Conservation (phyloP, 2,113 vertebrate genomes). For the Indri indri region DNA sequence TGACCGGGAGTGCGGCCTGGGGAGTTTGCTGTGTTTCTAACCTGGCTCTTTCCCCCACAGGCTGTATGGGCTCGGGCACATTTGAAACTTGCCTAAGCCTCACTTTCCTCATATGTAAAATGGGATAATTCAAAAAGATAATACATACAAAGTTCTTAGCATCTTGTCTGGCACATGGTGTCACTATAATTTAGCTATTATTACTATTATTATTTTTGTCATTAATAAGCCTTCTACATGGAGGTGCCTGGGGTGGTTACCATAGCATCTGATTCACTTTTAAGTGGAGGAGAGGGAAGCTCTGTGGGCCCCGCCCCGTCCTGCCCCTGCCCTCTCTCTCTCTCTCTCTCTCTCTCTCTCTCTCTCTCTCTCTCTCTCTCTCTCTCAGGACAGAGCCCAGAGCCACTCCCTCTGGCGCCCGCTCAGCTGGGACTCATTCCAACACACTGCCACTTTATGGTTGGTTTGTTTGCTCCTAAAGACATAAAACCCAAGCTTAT, state of each 20-base stretch:
- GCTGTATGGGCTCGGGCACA: neutral
- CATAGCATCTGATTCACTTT: neutral
- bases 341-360: too few relatives aligned
- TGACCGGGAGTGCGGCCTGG: neutral
- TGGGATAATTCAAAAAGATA: neutral
- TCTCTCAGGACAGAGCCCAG: neutral
- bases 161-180: neutral
- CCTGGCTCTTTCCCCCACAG: accelerated
- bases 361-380: neutral
- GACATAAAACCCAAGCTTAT: constrained; percentile 67
- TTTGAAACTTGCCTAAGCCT: neutral
- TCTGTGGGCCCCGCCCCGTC: accelerated
- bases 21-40: neutral
- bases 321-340: accelerated
- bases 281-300: neutral
- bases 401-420: neutral
- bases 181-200: too few relatives aligned
- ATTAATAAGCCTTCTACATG: neutral
- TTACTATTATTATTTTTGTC: neutral
- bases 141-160: neutral
- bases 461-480: constrained; percentile 48
- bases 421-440: neutral
- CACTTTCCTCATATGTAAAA: neutral
- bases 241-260: too few relatives aligned
- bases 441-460: constrained; percentile 25